These are phyloP conservation scores for Slavum lentiscoides DNA, from an alignment of 2,888 invertebrate genomes.

Conservation along the genomic window DNA sequence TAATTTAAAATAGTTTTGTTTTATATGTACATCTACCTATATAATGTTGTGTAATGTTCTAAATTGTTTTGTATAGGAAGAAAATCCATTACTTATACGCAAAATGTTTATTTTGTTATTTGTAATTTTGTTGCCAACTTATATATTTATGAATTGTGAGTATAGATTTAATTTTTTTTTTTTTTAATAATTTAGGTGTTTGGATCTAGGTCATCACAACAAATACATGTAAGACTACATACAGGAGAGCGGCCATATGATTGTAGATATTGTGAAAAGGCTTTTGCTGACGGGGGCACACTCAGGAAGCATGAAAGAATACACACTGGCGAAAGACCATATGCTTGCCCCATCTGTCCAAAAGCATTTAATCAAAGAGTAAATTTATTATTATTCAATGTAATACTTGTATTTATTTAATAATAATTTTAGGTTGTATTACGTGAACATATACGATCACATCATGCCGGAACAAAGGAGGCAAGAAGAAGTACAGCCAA, in stretches of 20 bases:
- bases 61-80: too few relatives aligned
- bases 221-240: slow-evolving; percentile 83
- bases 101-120: too few relatives aligned
- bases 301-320: slow-evolving; percentile 82
- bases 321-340: slow-evolving; percentile 83
- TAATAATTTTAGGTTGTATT: slow-evolving; percentile 67
- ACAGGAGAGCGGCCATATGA: slow-evolving; percentile 84
- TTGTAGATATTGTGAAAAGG: slow-evolving; percentile 85
- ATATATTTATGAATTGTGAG: too few relatives aligned
- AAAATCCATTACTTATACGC: too few relatives aligned
- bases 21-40: too few relatives aligned
- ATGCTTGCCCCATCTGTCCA: slow-evolving; percentile 83
- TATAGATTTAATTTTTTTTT: too few relatives aligned
- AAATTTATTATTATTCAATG: slow-evolving; percentile 20
- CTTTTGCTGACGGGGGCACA: slow-evolving; percentile 85
- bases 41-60: too few relatives aligned
- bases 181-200: slow-evolving; percentile 61
- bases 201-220: slow-evolving; percentile 67
- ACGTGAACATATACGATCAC: slow-evolving; percentile 81
- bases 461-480: slow-evolving; percentile 83
- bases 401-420: neutral
- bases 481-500: slow-evolving; percentile 66
- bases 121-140: too few relatives aligned
- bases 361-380: slow-evolving; percentile 79
- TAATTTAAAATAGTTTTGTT: too few relatives aligned